Evolutionary conservation across 1,140 invertebrate species (phyloP).

Genomic region (Luehdorfia chinensis): DNA sequence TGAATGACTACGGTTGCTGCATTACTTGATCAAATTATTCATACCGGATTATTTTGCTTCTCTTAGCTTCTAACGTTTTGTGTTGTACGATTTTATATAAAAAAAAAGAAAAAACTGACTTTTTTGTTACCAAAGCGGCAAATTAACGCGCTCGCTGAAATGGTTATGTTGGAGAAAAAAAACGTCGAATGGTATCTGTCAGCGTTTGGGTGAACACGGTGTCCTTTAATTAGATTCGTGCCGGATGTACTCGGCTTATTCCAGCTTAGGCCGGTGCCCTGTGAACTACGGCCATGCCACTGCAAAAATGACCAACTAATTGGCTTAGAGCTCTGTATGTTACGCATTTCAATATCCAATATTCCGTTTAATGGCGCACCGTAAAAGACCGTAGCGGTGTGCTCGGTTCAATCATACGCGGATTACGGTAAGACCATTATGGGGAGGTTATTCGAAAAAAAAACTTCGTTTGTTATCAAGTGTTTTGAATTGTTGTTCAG

Average conservation of each 20-base stretch:
- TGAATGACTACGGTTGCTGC: constrained; percentile 59
- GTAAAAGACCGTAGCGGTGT: constrained; percentile 35
- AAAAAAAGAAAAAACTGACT: constrained; percentile 18
- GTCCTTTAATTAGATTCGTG: constrained; percentile 75
- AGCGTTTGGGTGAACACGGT: constrained; percentile 63
- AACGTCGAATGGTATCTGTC: constrained; percentile 59
- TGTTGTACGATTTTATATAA: constrained; percentile 29
- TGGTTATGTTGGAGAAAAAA: constrained; percentile 50
- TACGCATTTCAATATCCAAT: constrained; percentile 68
- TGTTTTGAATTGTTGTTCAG: not conserved
- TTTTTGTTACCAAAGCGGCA: constrained; percentile 47
- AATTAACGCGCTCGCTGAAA: constrained; percentile 56
- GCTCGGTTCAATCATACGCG: constrained; percentile 29
- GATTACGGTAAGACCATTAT: constrained; percentile 31
- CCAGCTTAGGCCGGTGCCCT: constrained; percentile 58
- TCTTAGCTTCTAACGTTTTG: constrained; percentile 30
- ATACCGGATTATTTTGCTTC: constrained; percentile 43
- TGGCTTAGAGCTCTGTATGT: constrained; percentile 68
- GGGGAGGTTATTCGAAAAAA: constrained; percentile 18
- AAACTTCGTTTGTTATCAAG: not conserved
- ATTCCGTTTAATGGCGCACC: constrained; percentile 57
- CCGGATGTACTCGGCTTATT: constrained; percentile 67
- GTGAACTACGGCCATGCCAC: constrained; percentile 53
- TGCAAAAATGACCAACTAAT: constrained; percentile 75
- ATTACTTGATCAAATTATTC: constrained; percentile 67